phyloP scores from a whole-genome alignment of 2,888 invertebrate species.

The Lochmaea capreae region DNA sequence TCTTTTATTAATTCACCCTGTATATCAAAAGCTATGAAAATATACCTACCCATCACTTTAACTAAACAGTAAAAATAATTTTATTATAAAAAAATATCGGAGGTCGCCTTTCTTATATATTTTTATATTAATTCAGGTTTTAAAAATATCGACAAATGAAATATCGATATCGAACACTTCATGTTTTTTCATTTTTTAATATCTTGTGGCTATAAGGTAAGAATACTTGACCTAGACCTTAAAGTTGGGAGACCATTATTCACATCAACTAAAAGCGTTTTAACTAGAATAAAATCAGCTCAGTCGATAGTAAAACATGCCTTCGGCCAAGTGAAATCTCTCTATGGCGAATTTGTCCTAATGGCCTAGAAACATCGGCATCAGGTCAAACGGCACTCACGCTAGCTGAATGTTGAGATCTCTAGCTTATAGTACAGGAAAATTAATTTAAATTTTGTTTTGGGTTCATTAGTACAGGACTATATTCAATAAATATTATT shows the following conservation, averaged over 20 bases:
- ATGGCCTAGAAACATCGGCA: constrained; percentile 56
- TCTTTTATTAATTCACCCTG: too few relatives aligned
- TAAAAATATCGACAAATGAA: too few relatives aligned
- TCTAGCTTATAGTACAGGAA: constrained; percentile 27
- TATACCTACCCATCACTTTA: too few relatives aligned
- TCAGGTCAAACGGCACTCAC: constrained; percentile 50
- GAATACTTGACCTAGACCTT: constrained; percentile 53
- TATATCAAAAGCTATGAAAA: too few relatives aligned
- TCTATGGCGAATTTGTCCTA: constrained; percentile 57
- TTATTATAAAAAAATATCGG: too few relatives aligned
- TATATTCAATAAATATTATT: too few relatives aligned
- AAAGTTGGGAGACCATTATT: constrained; percentile 40
- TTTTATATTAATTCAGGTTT: too few relatives aligned
- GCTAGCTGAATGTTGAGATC: constrained; percentile 28
- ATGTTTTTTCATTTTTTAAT: too few relatives aligned
- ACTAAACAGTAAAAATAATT: too few relatives aligned
- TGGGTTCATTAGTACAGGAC: not conserved
- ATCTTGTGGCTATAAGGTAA: constrained; percentile 14
- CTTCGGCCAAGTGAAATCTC: constrained; percentile 57
- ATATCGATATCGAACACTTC: too few relatives aligned
- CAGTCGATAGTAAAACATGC: constrained; percentile 53
- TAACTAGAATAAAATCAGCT: constrained; percentile 51
- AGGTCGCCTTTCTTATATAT: too few relatives aligned
- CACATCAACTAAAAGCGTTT: constrained; percentile 39
- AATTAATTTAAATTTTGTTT: not conserved